A percentile compares a stretch with the other conserved stretches of the same genome.
phyloP scores from a whole-genome alignment of 2,797 vertebrate species.

The Macroramphosus scolopax region DNA sequence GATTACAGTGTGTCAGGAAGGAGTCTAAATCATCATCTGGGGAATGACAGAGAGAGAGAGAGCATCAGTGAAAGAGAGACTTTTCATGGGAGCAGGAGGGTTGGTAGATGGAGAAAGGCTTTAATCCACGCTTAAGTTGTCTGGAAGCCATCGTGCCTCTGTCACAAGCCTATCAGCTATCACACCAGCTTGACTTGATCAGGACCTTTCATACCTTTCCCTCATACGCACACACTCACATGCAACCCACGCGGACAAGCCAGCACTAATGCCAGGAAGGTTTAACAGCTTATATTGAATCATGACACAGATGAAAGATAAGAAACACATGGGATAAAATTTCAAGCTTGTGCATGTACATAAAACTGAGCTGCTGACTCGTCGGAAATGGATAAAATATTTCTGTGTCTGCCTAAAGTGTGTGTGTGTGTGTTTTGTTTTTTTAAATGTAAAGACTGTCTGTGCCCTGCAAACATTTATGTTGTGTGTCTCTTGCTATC shows the following conservation, averaged over 20 bases:
- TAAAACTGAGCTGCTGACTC: slow-evolving; percentile 40
- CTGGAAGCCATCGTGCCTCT: slow-evolving; percentile 57
- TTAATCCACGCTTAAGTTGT: slow-evolving; percentile 60
- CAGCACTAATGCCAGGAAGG: slow-evolving; percentile 38
- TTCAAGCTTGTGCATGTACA: background rate
- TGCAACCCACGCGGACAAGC: slow-evolving; percentile 27
- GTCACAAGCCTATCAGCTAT: slow-evolving; percentile 63
- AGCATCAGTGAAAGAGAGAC: slow-evolving; percentile 21
- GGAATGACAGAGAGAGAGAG: slow-evolving; percentile 27
- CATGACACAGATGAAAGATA: slow-evolving; percentile 45
- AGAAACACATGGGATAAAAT: slow-evolving; percentile 44
- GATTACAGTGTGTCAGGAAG: slow-evolving; percentile 62
- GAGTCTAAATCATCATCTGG: slow-evolving; percentile 53
- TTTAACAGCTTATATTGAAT: slow-evolving; percentile 50
- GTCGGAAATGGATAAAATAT: background rate
- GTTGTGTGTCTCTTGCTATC: slow-evolving; percentile 14
- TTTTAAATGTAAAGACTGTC: slow-evolving; percentile 10
- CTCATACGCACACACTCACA: slow-evolving; percentile 8
- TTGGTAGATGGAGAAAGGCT: slow-evolving; percentile 41
- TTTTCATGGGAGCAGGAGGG: slow-evolving; percentile 41
- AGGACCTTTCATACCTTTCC: slow-evolving; percentile 47
- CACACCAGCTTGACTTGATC: slow-evolving; percentile 63
- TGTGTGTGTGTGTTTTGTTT: slow-evolving; percentile 21
- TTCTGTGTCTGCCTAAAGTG: background rate
- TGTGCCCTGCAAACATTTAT: slow-evolving; percentile 41